Conservation (phyloP, 2,888 invertebrate genomes). For the Oscheius sp. region DNA sequence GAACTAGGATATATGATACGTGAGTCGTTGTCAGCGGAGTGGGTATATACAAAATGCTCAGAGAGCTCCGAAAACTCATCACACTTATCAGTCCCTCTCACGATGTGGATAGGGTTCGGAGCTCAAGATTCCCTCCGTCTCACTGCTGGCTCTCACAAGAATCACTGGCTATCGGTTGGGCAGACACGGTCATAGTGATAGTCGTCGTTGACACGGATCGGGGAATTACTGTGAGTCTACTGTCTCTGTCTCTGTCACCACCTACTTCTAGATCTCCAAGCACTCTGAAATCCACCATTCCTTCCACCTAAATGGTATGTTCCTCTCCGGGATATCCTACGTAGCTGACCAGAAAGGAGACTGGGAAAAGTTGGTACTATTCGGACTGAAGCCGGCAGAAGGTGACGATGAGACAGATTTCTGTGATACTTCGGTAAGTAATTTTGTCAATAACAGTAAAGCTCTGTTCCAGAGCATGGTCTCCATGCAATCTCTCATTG, state of each 20-base stretch:
- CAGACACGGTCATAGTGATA: slow-evolving; percentile 64
- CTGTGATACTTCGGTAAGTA: slow-evolving; percentile 51
- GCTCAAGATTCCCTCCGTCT: slow-evolving; percentile 64
- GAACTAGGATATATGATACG: slow-evolving; percentile 70
- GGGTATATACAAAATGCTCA: too few species aligned
- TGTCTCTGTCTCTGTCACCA: neutral
- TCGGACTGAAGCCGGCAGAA: slow-evolving; percentile 59
- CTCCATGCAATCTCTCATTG: slow-evolving; percentile 38
- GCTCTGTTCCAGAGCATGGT: slow-evolving; percentile 43
- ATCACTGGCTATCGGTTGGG: slow-evolving; percentile 72
- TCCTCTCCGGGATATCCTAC: slow-evolving; percentile 65
- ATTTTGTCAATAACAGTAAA: slow-evolving; percentile 7
- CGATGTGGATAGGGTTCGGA: slow-evolving; percentile 56
- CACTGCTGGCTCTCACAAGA: slow-evolving; percentile 61
- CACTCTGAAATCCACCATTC: slow-evolving; percentile 52
- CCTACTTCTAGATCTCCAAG: slow-evolving; percentile 26
- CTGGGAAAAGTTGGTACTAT: slow-evolving; percentile 64
- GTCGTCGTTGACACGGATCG: slow-evolving; percentile 39
- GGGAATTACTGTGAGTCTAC: slow-evolving; percentile 12
- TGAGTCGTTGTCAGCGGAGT: neutral
- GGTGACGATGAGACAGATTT: slow-evolving; percentile 54
- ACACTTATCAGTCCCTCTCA: slow-evolving; percentile 66
- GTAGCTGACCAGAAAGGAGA: slow-evolving; percentile 44
- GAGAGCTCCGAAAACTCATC: slow-evolving; percentile 43
- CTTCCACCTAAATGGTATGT: slow-evolving; percentile 50